These are phyloP conservation scores for Apostichopus californicus DNA, from an alignment of 35 echinoderm and acorn worm species.

Conservation along the genomic window DNA sequence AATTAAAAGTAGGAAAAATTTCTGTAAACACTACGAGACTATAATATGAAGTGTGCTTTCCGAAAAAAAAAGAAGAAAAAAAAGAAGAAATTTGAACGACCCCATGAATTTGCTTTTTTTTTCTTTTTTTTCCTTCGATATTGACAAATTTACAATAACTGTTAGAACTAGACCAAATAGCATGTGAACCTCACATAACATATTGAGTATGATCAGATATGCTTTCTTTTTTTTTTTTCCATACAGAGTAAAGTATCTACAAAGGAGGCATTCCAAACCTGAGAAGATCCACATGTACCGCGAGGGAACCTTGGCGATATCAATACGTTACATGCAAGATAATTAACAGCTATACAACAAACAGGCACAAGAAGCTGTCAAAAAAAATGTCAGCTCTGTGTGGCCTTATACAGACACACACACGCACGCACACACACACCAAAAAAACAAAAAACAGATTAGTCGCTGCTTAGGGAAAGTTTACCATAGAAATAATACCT, in stretches of 20 bases:
- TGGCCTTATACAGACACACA: background rate
- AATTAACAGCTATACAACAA: constrained; percentile 3
- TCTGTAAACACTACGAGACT: constrained; percentile 51
- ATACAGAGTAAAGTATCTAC: constrained; percentile 43
- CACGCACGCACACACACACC: background rate
- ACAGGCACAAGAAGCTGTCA: background rate
- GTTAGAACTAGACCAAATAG: constrained; percentile 43
- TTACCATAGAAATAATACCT: constrained; percentile 3
- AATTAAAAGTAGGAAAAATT: constrained; percentile 53
- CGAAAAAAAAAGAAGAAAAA: constrained; percentile 25
- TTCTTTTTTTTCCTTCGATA: background rate
- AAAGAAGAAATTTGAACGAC: constrained; percentile 38
- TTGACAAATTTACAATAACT: constrained; percentile 51
- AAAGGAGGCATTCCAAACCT: constrained; percentile 48
- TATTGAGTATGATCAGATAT: constrained; percentile 46
- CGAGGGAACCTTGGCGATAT: background rate
- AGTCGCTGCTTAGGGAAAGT: constrained; percentile 11
- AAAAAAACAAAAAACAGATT: background rate
- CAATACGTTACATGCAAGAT: background rate
- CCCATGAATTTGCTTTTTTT: constrained; percentile 37
- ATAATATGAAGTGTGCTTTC: constrained; percentile 44
- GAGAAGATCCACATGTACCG: constrained; percentile 33
- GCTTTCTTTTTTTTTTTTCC: background rate
- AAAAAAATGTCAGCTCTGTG: background rate
- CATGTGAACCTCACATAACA: constrained; percentile 48